Conservation (phyloP, 2,113 vertebrate species). For the Muntiacus muntjak region DNA sequence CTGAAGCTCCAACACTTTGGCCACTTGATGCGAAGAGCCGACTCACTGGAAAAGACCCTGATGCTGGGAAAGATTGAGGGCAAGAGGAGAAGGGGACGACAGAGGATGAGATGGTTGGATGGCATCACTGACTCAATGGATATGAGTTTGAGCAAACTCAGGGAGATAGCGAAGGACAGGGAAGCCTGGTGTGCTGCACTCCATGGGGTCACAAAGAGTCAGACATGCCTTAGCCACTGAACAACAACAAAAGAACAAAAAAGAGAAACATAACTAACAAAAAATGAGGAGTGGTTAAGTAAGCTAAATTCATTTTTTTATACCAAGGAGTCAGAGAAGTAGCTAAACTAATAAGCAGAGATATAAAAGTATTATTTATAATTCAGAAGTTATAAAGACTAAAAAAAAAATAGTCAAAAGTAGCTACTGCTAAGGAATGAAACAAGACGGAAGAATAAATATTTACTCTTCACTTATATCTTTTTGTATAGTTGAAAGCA, state of each 20-base stretch:
- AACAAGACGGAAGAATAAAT: neutral
- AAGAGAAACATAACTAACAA: neutral
- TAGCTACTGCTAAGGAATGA: neutral
- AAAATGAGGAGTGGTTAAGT: neutral
- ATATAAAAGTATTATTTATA: conserved; percentile 15
- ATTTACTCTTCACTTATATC: neutral
- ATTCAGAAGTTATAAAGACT: neutral
- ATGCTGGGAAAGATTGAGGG: neutral
- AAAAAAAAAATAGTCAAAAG: neutral
- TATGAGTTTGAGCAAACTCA: neutral
- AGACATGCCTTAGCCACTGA: neutral
- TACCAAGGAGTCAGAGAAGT: neutral
- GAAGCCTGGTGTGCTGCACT: neutral
- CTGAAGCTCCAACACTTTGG: neutral
- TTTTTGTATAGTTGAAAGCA: neutral
- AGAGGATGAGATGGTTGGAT: neutral
- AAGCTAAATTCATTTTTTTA: neutral
- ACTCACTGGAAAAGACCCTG: neutral
- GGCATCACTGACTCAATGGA: neutral
- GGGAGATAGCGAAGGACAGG: neutral
- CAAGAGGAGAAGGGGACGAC: neutral
- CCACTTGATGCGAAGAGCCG: neutral
- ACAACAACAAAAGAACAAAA: neutral
- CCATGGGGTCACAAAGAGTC: neutral
- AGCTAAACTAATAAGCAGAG: neutral